phyloP scores from a whole-genome alignment of 2,113 vertebrate species.

The Struthio camelus region DNA sequence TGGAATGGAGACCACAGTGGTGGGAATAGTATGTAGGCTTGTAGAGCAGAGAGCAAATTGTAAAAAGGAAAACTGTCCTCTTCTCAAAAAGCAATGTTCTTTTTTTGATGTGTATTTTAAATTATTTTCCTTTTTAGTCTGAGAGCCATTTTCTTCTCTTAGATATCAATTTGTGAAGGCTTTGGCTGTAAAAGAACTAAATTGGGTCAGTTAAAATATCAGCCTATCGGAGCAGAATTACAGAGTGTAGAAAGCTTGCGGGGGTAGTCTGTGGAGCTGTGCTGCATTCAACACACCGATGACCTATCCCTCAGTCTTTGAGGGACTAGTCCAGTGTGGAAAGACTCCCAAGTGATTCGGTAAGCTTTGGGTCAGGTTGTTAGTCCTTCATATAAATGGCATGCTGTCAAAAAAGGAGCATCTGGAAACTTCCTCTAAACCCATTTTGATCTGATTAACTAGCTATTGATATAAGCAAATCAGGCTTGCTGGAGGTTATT shows the following conservation, averaged over 20 bases:
- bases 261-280: not conserved
- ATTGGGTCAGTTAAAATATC: not conserved
- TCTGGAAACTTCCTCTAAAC: not conserved
- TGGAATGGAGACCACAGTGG: rapidly evolving
- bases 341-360: not conserved
- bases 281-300: not conserved
- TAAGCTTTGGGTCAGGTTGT: not conserved
- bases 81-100: not conserved
- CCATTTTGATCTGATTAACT: not conserved
- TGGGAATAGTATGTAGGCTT: not conserved
- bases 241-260: not conserved
- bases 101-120: not conserved
- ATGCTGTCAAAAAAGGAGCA: not conserved
- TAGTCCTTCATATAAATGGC: not conserved
- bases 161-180: not conserved
- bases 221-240: not conserved
- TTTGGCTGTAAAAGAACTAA: not conserved
- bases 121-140: not conserved
- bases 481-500: not conserved
- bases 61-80: not conserved
- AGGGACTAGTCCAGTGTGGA: not conserved
- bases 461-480: not conserved
- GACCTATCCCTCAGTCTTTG: not conserved
- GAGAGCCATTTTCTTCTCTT: not conserved
- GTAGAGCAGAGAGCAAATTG: not conserved